Conservation (phyloP, 2,797 vertebrate genomes). For the Chelonia mydas region DNA sequence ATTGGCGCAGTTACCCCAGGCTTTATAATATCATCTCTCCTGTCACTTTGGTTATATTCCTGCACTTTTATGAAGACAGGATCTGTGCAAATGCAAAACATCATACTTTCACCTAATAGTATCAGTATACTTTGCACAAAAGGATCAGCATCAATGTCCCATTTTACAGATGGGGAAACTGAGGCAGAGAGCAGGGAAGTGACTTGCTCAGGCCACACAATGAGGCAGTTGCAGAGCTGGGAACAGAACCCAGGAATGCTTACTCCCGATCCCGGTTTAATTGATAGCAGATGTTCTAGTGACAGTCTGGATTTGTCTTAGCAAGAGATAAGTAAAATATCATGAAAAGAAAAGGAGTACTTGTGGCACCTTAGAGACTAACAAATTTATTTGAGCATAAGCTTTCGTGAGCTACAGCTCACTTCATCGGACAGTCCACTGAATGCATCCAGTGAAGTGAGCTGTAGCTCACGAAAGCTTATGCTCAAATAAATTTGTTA, state of each 20-base stretch:
- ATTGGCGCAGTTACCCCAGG: fast-evolving
- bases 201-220: background rate
- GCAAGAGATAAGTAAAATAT: background rate
- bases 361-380: too few relatives aligned
- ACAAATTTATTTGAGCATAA: too few relatives aligned
- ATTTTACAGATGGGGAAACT: fast-evolving
- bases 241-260: background rate
- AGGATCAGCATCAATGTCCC: fast-evolving
- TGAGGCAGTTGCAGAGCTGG: fast-evolving
- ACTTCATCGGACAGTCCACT: too few relatives aligned
- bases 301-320: background rate
- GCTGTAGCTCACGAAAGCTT: too few relatives aligned
- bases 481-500: too few relatives aligned
- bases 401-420: too few relatives aligned
- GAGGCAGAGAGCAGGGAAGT: background rate
- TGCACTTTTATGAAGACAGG: background rate
- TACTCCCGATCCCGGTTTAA: background rate
- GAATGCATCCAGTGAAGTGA: too few relatives aligned
- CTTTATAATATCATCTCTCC: fast-evolving
- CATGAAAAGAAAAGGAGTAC: background rate
- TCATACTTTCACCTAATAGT: background rate
- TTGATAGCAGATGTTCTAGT: background rate
- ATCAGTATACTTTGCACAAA: fast-evolving
- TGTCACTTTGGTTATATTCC: fast-evolving
- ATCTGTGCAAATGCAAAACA: background rate